Percentiles rank a stretch among this genome's conserved stretches.
These are phyloP conservation scores for Magallana angulata DNA, from an alignment of 1,140 invertebrate species.

Conservation along the genomic window DNA sequence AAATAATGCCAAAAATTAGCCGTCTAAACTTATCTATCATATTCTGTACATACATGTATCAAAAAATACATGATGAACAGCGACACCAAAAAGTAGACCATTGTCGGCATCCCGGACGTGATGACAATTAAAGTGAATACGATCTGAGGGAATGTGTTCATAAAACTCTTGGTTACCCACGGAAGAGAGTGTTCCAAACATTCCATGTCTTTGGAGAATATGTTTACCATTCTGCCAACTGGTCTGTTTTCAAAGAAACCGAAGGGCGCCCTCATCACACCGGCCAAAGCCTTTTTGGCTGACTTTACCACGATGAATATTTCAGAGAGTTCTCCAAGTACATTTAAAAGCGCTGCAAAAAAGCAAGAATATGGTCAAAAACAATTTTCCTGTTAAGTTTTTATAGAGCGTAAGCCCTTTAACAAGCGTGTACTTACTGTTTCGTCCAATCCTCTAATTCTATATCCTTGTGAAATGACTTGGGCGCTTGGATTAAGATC, in stretches of 20 bases:
- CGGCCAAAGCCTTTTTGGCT: no score
- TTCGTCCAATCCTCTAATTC: no score
- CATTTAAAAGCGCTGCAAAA: not conserved
- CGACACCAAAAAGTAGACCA: not conserved
- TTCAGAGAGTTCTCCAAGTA: not conserved
- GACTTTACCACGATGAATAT: not conserved
- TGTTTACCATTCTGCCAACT: constrained; percentile 83
- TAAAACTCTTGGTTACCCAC: not conserved
- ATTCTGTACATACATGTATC: no score
- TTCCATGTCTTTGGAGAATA: constrained; percentile 83
- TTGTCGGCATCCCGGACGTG: not conserved
- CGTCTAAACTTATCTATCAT: no score
- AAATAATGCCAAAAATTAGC: no score
- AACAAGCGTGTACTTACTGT: no score
- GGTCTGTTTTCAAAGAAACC: constrained; percentile 85
- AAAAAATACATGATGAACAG: not conserved
- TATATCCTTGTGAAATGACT: no score
- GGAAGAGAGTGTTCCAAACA: constrained; percentile 68
- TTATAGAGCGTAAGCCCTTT: no score
- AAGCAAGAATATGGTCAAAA: not conserved
- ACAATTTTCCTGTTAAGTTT: not conserved
- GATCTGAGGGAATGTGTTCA: not conserved
- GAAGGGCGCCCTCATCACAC: constrained; percentile 78
- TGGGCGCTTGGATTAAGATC: no score
- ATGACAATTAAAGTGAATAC: constrained; percentile 3